A percentile compares a stretch with the other conserved stretches of the same genome.
Evolutionary conservation across 2,888 invertebrate genomes (phyloP).

Genomic region (Scaptomyza cyrtandrae): DNA sequence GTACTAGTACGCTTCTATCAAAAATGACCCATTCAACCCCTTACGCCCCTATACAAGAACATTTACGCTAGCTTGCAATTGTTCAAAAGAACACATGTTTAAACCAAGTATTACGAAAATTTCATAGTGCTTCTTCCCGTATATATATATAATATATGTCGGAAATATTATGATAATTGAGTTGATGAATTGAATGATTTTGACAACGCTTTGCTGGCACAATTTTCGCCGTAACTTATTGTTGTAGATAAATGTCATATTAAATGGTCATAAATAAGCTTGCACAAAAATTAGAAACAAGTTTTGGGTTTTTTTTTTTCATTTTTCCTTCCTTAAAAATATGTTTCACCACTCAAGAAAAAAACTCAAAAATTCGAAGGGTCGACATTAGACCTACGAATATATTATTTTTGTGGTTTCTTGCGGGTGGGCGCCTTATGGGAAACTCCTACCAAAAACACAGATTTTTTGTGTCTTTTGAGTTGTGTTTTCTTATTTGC

Average conservation of each 20-base stretch:
- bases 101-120: slow-evolving; percentile 24
- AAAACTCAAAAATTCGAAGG: slow-evolving; percentile 33
- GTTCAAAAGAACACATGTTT: slow-evolving; percentile 50
- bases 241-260: slow-evolving; percentile 65
- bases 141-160: slow-evolving; percentile 35
- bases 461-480: slow-evolving; percentile 21
- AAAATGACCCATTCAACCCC: slow-evolving; percentile 24
- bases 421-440: slow-evolving; percentile 49
- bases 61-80: slow-evolving; percentile 25
- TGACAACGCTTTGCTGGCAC: slow-evolving; percentile 46
- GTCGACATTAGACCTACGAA: slow-evolving; percentile 41
- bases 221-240: slow-evolving; percentile 56
- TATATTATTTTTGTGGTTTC: slow-evolving; percentile 3
- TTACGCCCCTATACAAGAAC: background rate
- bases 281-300: slow-evolving; percentile 45
- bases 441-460: slow-evolving; percentile 19
- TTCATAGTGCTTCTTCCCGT: slow-evolving; percentile 4
- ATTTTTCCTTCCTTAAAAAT: slow-evolving; percentile 21
- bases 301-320: background rate
- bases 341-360: slow-evolving; percentile 44
- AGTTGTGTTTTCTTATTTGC: slow-evolving; percentile 11
- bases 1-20: slow-evolving; percentile 53
- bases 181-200: slow-evolving; percentile 42
- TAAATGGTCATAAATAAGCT: slow-evolving; percentile 68
- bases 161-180: slow-evolving; percentile 33